A percentile compares a stretch with the other conserved stretches of the same genome.
These are phyloP conservation scores for Naja naja DNA, from an alignment of 2,113 vertebrate species.

Conservation along the genomic window DNA sequence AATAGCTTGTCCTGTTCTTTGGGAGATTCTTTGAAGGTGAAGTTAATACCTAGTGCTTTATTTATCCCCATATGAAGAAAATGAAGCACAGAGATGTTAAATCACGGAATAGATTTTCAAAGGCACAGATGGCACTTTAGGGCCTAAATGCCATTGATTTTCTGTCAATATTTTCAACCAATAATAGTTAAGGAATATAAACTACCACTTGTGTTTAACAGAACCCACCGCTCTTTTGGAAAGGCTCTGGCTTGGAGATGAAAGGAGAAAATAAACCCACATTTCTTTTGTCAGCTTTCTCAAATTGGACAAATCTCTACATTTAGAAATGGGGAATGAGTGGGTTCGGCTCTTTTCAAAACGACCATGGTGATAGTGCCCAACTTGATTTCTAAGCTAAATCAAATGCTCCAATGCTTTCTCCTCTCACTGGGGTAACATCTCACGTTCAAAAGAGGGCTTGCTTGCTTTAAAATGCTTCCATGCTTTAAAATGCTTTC, in stretches of 20 bases:
- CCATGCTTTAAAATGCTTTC: not conserved
- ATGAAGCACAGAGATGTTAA: slow-evolving; percentile 21
- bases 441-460: not conserved
- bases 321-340: not conserved
- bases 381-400: not conserved
- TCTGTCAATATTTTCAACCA: slow-evolving; percentile 28
- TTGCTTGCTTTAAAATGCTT: too few species aligned
- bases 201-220: slow-evolving; percentile 8
- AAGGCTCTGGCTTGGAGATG: not conserved
- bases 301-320: not conserved
- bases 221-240: not conserved
- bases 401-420: not conserved
- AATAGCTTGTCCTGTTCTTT: not conserved
- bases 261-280: not conserved
- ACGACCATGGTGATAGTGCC: not conserved
- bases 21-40: slow-evolving; percentile 12
- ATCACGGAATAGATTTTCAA: not conserved
- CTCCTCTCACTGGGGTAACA: not conserved
- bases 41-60: not conserved
- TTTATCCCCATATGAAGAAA: slow-evolving; percentile 36
- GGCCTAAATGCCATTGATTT: slow-evolving; percentile 24
- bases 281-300: not conserved
- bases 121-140: slow-evolving; percentile 21
- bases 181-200: slow-evolving; percentile 23
- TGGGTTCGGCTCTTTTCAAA: not conserved